Conservation (phyloP, 1,140 invertebrate species). For the Brachionus angularis region DNA sequence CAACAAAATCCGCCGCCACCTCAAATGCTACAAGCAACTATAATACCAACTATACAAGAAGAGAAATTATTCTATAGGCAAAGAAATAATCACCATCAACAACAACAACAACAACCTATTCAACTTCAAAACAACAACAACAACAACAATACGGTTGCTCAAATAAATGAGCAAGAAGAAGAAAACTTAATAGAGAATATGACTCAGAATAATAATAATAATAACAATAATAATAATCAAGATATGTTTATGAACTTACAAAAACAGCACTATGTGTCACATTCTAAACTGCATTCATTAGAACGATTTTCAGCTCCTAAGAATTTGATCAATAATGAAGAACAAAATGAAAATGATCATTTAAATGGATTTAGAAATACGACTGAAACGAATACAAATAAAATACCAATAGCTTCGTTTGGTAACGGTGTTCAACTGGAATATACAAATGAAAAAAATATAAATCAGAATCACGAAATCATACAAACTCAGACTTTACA, state of each 20-base stretch:
- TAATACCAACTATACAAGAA: slow-evolving; percentile 17
- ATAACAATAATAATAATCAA: slow-evolving; percentile 3
- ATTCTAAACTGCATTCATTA: slow-evolving; percentile 25
- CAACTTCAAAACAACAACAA: background rate
- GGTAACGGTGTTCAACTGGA: slow-evolving; percentile 34
- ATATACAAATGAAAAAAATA: background rate
- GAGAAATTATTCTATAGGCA: slow-evolving; percentile 27
- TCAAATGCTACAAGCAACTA: slow-evolving; percentile 23
- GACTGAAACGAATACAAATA: background rate
- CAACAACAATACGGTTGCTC: background rate
- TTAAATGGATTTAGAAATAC: background rate
- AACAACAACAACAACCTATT: background rate
- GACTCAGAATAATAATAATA: slow-evolving; percentile 1
- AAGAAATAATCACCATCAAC: background rate
- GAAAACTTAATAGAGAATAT: too few relatives aligned
- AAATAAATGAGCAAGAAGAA: background rate
- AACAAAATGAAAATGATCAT: background rate
- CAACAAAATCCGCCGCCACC: slow-evolving; percentile 13
- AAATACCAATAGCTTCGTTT: slow-evolving; percentile 16
- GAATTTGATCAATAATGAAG: background rate
- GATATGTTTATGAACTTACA: slow-evolving; percentile 8
- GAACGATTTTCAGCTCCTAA: slow-evolving; percentile 20
- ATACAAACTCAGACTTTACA: too few relatives aligned
- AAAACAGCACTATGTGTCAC: slow-evolving; percentile 37
- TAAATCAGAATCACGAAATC: background rate